Base-by-base conservation (phyloP, 2,888 invertebrate species). In the Sphaerophoria taeniata region DNA sequence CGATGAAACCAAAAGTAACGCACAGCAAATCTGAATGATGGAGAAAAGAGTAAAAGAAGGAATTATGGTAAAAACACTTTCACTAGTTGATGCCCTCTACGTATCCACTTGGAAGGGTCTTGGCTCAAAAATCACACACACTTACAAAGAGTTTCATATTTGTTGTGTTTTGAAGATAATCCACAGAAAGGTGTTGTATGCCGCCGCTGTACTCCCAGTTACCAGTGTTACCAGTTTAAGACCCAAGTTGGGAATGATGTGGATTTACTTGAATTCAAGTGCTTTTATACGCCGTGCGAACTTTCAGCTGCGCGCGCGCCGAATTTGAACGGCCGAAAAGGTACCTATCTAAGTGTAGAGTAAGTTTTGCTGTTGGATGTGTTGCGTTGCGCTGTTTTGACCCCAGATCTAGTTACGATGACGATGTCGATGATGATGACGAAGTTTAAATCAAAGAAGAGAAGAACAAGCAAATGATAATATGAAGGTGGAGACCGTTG, bases 61-160 rank as follows among this genome's bases (percentile, higher is more conserved):
- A 80, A 36, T 72, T 65, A 58, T 58, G 51, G 49, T 67, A 31
- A 36, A 51, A 51, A 58, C 63, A 69, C 85, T 85, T 81, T 85
- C 81, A 77, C 85, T 73, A 24, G 24, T 24, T 2, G 24, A 73
- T 65, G 73, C 81, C 81, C 81, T 73, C 49, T 76, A 67, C 74
- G 70, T 84, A 77, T 74, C 74, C 77, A 65, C 71, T 70, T 53
- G 45, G 51, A 83, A 67, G 75, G 72, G 83, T 24, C 56, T 75
- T 49, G 49, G 61, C 45, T 9, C 34, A 76, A 24, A 24, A 24
- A 24, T 24, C 24, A 24, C 24, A 24, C 24, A 24, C 58, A 83
- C 87, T 87, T 87, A 88, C 88, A 78, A 85, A 81, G 72, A 87
- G 71, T 70, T 87, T 88, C 88, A 88, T 88, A 55, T 70, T 83